Evolutionary conservation across 1,140 invertebrate species (phyloP), one percentile per base, ranked within the genome.

Genomic region (Cotesia vestalis): DNA sequence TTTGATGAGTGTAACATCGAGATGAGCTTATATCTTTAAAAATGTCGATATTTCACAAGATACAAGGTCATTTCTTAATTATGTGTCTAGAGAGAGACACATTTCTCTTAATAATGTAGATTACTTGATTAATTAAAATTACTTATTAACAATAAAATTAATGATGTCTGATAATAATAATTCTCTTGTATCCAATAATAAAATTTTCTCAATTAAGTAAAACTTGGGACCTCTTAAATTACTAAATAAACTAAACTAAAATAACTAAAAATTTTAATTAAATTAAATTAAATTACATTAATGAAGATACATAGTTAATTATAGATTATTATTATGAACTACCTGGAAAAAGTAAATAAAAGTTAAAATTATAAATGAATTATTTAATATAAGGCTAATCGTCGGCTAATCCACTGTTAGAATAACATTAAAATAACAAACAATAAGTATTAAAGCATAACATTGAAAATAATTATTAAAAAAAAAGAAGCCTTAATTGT

Each of bases 251-350:
- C 27, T 46, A 46, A 46, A 46, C 11, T 6, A 46, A 46, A 6
- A 5, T 46, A 46, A 46, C 5, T 71, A 69, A 59, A 69, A 11
- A 36, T 68, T 75, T 68, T 72, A 75, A 75, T 72, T 63, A 75
- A 75, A 75, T 72, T 63, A 75, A 82, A 80, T 77, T 80, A 79
- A 81, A 80, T 80, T 59, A 64, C 78, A 73, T 55, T 62, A 75
- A 71, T 73, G n/a, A 69, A 51, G 59, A 57, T 46, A 17, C 46
- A 73, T 35, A 63, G 40, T 46, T 46, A 46, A 46, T 46, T 46
- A 46, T 46, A 46, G 40, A 46, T 46, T 46, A 46, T 46, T 46
- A 46, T 46, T 46, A 46, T 46, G 5, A 46, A 5, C 9, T 57
- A 64, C 17, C 53, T 55, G n/a, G n/a, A 55, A 17, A 17, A 55